Percentiles rank a stretch among this genome's conserved stretches.
Evolutionary conservation across 2,888 invertebrate genomes (phyloP).

Genomic region (Tetropium fuscum): DNA sequence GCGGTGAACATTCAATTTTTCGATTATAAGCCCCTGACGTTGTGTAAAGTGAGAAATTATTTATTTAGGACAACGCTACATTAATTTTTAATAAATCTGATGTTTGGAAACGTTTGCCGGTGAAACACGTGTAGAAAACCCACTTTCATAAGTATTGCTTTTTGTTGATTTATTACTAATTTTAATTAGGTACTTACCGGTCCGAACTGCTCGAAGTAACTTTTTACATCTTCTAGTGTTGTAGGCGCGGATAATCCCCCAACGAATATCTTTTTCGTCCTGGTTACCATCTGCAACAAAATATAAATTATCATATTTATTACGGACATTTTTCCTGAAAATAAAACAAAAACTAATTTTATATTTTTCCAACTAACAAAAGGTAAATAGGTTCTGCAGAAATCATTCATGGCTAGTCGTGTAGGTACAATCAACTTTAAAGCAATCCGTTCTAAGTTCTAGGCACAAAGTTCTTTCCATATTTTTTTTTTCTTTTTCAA

Average conservation of each 20-base stretch:
- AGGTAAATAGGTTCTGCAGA: no score
- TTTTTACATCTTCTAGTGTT: constrained; percentile 99
- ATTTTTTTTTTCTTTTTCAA: no score
- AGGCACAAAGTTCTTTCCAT: no score
- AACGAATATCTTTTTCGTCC: constrained; percentile 99
- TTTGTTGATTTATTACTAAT: not conserved
- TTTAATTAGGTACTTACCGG: constrained; percentile 82
- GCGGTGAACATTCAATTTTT: not conserved
- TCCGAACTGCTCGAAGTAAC: constrained; percentile 99
- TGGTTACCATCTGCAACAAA: constrained; percentile 94
- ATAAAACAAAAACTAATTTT: no score
- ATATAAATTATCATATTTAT: no score
- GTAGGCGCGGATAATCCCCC: constrained; percentile 99
- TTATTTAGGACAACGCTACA: constrained; percentile 30
- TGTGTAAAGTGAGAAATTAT: constrained; percentile 8
- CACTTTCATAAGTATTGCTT: not conserved
- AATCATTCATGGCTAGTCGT: no score
- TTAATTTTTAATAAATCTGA: constrained; percentile 37
- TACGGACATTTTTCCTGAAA: no score
- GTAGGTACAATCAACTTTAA: no score
- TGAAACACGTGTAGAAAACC: constrained; percentile 3
- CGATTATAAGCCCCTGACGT: not conserved
- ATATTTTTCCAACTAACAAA: no score
- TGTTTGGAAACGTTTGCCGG: constrained; percentile 29
- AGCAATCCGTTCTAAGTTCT: no score